Evolutionary conservation across 2,113 vertebrate species (phyloP).

Genomic region (Bufo gargarizans): DNA sequence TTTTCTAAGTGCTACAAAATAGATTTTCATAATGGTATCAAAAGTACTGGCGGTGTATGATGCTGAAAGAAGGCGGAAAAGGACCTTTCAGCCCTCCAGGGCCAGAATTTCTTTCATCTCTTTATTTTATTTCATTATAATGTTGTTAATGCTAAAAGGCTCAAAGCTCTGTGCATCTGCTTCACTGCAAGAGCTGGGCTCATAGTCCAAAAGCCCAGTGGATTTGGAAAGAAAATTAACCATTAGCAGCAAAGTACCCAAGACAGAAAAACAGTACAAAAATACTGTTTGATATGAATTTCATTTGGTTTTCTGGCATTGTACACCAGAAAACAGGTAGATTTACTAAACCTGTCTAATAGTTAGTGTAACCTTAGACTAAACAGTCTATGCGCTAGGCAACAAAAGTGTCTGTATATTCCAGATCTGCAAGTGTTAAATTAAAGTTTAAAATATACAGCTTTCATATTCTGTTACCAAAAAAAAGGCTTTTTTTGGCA

Average conservation of each 20-base stretch:
- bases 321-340: background rate
- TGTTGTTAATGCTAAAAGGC: slow-evolving; percentile 54
- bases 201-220: background rate
- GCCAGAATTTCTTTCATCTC: slow-evolving; percentile 44
- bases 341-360: too few species aligned
- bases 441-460: too few species aligned
- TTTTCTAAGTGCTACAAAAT: slow-evolving; percentile 45
- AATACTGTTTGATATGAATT: background rate
- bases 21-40: slow-evolving; percentile 52
- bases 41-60: slow-evolving; percentile 31
- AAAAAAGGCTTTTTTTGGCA: too few species aligned
- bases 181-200: background rate
- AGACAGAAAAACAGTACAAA: background rate
- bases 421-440: too few species aligned
- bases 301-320: background rate
- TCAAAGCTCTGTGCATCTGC: slow-evolving; percentile 36
- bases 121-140: slow-evolving; percentile 45
- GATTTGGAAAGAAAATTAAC: slow-evolving; percentile 4
- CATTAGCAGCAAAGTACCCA: background rate
- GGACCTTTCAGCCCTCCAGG: slow-evolving; percentile 31
- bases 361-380: too few species aligned
- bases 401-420: too few species aligned
- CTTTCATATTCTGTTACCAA: too few species aligned
- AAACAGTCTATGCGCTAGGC: too few species aligned
- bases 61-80: slow-evolving; percentile 26